Percentiles rank a stretch among this genome's conserved stretches.
phyloP scores from a whole-genome alignment of 2,797 vertebrate species.

The Macropodus opercularis region DNA sequence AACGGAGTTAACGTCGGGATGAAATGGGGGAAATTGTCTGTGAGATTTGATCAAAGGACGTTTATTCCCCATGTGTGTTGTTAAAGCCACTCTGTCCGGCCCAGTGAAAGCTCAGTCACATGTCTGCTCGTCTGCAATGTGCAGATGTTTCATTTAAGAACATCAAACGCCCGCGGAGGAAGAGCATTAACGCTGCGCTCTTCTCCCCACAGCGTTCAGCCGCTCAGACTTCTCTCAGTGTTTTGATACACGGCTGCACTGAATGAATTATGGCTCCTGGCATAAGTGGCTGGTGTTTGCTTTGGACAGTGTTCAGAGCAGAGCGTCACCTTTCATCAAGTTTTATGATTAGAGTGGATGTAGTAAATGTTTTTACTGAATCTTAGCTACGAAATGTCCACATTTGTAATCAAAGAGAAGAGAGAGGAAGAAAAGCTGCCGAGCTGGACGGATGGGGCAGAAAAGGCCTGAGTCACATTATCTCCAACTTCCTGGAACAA shows the following conservation, averaged over 20 bases:
- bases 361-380: constrained; percentile 1
- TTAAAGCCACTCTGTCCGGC: constrained; percentile 46
- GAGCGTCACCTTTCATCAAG: constrained; percentile 2
- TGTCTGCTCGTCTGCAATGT: constrained; percentile 40
- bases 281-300: constrained; percentile 25
- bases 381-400: too few species aligned
- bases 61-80: constrained; percentile 48
- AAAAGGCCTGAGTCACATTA: background rate
- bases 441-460: background rate
- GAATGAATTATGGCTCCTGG: constrained; percentile 28
- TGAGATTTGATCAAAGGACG: constrained; percentile 60
- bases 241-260: constrained; percentile 18
- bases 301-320: constrained; percentile 35
- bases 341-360: constrained; percentile 15
- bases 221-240: constrained; percentile 2
- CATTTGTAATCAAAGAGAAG: too few species aligned
- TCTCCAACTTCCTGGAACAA: constrained; percentile 1
- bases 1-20: constrained; percentile 31
- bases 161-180: constrained; percentile 52
- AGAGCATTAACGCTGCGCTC: too few species aligned
- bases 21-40: constrained; percentile 49
- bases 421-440: too few species aligned
- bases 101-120: constrained; percentile 55
- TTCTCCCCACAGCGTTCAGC: too few species aligned
- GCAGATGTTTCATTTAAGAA: constrained; percentile 63